A percentile compares a stretch with the other conserved stretches of the same genome.
Conservation (phyloP, 2,113 vertebrate species). For the Alligator mississippiensis region DNA sequence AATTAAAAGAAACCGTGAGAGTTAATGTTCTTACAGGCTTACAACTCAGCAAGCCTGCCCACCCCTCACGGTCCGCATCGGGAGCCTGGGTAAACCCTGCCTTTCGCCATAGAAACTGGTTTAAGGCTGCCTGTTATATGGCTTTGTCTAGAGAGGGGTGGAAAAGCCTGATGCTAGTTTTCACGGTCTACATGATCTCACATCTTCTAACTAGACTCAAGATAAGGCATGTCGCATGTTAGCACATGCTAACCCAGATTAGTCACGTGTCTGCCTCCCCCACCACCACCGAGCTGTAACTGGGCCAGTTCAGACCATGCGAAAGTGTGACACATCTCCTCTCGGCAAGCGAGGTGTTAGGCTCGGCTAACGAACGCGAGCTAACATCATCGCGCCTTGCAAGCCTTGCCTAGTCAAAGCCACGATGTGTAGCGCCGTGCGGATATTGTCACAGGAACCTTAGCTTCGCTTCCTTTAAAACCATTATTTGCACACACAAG, state of each 20-base stretch:
- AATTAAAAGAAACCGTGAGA: background rate
- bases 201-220: background rate
- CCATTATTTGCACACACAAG: background rate
- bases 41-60: background rate
- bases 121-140: background rate
- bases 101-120: background rate
- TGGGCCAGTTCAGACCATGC: conserved; percentile 12
- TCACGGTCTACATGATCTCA: conserved; percentile 32
- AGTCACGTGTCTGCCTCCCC: background rate
- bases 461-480: conserved; percentile 35
- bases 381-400: conserved; percentile 5
- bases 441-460: background rate
- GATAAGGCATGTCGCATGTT: conserved; percentile 45
- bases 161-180: background rate
- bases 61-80: background rate
- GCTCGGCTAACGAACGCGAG: conserved; percentile 18
- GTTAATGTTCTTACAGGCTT: background rate
- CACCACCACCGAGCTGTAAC: conserved; percentile 32
- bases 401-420: background rate
- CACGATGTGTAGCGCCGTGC: background rate
- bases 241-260: conserved; percentile 50
- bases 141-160: background rate
- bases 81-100: background rate
- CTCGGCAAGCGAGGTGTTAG: background rate
- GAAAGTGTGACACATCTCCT: conserved; percentile 38